These are phyloP conservation scores for Coreoperca whiteheadi DNA, from an alignment of 2,113 vertebrate species.

Conservation along the genomic window DNA sequence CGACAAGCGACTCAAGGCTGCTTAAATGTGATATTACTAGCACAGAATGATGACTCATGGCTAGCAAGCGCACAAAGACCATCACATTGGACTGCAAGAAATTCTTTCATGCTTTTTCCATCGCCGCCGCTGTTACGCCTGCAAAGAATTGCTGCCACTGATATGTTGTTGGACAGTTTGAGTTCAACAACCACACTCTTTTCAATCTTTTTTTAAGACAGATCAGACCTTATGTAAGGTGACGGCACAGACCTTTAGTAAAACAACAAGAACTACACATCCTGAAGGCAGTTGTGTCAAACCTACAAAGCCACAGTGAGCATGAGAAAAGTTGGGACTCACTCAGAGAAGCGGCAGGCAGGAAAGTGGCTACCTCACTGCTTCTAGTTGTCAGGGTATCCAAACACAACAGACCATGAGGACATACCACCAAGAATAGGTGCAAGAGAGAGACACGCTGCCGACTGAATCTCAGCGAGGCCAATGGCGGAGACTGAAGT, in stretches of 20 bases:
- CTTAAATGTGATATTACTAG: constrained; percentile 62
- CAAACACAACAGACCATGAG: constrained; percentile 84
- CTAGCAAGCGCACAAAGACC: constrained; percentile 35
- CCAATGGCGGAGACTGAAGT: constrained; percentile 51
- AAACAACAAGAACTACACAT: neutral
- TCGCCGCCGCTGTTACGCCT: neutral
- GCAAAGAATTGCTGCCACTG: constrained; percentile 36
- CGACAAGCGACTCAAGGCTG: constrained; percentile 45
- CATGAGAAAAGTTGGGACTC: constrained; percentile 73
- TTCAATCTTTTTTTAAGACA: neutral
- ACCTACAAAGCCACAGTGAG: constrained; percentile 24
- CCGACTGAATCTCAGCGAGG: constrained; percentile 47
- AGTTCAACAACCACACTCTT: neutral
- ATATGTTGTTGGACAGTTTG: constrained; percentile 3
- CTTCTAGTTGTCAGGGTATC: constrained; percentile 82
- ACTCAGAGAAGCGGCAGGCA: constrained; percentile 61
- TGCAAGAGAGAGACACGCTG: constrained; percentile 59
- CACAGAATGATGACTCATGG: constrained; percentile 74
- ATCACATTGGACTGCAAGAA: constrained; percentile 17
- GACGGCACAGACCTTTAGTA: neutral
- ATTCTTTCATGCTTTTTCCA: constrained; percentile 29
- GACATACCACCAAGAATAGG: constrained; percentile 81
- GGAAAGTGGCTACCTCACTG: constrained; percentile 71
- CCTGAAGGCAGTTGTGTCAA: neutral
- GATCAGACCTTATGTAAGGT: neutral